Evolutionary conservation across 1,140 invertebrate species (phyloP).

Genomic region (Drosophila truncata): DNA sequence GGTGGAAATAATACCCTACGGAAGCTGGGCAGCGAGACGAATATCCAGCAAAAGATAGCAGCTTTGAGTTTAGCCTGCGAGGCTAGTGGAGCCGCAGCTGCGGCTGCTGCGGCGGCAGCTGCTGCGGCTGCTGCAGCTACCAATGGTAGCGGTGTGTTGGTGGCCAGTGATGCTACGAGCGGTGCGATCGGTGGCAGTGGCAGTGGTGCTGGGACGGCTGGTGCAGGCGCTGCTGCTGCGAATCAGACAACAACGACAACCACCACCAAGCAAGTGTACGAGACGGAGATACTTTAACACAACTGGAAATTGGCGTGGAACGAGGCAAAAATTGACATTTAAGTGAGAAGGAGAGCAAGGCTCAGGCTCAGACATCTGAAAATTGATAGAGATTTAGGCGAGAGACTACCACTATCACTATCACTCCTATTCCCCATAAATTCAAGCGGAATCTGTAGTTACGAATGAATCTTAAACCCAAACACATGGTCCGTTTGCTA

Average conservation of each 20-base stretch:
- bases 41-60: conserved; percentile 94
- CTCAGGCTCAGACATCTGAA: not conserved
- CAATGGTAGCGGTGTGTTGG: conserved; percentile 64
- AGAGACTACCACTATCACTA: not conserved
- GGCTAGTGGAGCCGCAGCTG: conserved; percentile 86
- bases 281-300: conserved; percentile 94
- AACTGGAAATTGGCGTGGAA: conserved; percentile 81
- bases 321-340: conserved; percentile 85
- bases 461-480: not conserved
- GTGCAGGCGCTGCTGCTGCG: conserved; percentile 48
- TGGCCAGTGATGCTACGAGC: conserved; percentile 81
- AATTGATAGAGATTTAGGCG: conserved; percentile 3
- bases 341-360: conserved; percentile 18
- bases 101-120: conserved; percentile 86
- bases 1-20: conserved; percentile 86
- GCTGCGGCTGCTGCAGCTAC: conserved; percentile 54
- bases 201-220: conserved; percentile 51
- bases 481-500: conserved; percentile 19
- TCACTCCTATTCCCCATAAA: too few species aligned
- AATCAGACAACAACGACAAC: conserved; percentile 73
- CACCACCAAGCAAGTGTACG: conserved; percentile 92
- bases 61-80: conserved; percentile 69
- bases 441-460: too few species aligned
- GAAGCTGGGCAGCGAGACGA: conserved; percentile 95
- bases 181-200: conserved; percentile 60